Percentiles rank a stretch among this genome's conserved stretches.
Evolutionary conservation across 2,797 vertebrate genomes (phyloP).

Genomic region (Tinamus major): DNA sequence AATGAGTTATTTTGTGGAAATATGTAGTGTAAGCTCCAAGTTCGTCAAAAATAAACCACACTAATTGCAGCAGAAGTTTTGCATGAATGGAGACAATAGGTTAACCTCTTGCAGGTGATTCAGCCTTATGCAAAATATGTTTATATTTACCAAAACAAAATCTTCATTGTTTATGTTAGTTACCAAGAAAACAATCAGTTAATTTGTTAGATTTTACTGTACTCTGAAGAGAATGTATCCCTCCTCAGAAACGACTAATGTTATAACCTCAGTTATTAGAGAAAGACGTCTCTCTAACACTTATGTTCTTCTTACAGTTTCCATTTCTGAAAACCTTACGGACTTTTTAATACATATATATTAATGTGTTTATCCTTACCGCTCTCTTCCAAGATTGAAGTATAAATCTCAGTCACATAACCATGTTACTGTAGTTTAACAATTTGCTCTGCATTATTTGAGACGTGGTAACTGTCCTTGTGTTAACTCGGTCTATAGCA

Average conservation of each 20-base stretch:
- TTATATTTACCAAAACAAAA: constrained; percentile 39
- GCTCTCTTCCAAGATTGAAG: background rate
- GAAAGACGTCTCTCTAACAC: background rate
- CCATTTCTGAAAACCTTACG: background rate
- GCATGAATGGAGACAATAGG: background rate
- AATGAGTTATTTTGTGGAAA: background rate
- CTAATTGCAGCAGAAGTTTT: background rate
- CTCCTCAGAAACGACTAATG: background rate
- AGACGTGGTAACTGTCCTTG: background rate
- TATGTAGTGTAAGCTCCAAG: background rate
- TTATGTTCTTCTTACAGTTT: fast-evolving
- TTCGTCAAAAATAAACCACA: background rate
- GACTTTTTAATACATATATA: background rate
- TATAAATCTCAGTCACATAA: constrained; percentile 11
- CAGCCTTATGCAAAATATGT: constrained; percentile 7
- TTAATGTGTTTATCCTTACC: background rate
- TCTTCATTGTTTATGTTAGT: background rate
- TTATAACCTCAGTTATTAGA: background rate
- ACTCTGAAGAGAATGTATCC: background rate
- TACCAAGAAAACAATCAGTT: constrained; percentile 34
- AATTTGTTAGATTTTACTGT: background rate
- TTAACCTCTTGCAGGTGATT: background rate
- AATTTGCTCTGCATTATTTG: background rate
- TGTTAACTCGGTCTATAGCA: constrained; percentile 1
- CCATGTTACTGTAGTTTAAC: background rate